A percentile compares a stretch with the other conserved stretches of the same genome.
Evolutionary conservation across 2,113 vertebrate species (phyloP).

Genomic region (Peromyscus leucopus): DNA sequence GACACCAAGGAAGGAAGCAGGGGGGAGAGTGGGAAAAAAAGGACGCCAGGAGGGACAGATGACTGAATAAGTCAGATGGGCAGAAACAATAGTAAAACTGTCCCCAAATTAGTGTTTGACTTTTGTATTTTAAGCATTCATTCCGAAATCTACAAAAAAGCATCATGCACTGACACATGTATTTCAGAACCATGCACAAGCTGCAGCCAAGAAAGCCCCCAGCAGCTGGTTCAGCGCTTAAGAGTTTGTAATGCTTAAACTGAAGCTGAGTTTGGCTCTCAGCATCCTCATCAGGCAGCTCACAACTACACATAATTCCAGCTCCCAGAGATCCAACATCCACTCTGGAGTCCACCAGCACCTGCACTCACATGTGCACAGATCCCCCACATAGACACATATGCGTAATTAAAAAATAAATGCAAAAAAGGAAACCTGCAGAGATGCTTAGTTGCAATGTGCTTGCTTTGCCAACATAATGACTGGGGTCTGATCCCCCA

Average conservation of each 20-base stretch:
- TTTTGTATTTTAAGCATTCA: neutral
- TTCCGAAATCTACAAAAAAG: neutral
- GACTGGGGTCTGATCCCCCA: too few relatives aligned
- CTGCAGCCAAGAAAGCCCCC: neutral
- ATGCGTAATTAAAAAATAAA: neutral
- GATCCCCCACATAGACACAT: neutral
- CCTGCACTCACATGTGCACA: neutral
- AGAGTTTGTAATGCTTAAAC: neutral
- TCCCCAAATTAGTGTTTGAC: neutral
- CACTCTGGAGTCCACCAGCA: neutral
- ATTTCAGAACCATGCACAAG: rapidly evolving
- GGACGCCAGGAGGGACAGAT: neutral
- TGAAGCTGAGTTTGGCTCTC: neutral
- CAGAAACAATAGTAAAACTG: neutral
- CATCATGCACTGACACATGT: rapidly evolving
- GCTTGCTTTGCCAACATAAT: neutral
- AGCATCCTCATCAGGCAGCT: neutral
- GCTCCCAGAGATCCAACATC: neutral
- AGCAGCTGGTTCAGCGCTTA: neutral
- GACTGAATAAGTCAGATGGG: neutral
- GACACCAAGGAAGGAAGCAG: neutral
- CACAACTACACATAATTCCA: neutral
- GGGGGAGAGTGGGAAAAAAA: neutral
- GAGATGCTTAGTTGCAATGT: neutral
- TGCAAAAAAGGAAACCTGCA: neutral